These are phyloP conservation scores for Cyrtodaria siliqua DNA, from an alignment of 2,888 invertebrate species.

Conservation along the genomic window DNA sequence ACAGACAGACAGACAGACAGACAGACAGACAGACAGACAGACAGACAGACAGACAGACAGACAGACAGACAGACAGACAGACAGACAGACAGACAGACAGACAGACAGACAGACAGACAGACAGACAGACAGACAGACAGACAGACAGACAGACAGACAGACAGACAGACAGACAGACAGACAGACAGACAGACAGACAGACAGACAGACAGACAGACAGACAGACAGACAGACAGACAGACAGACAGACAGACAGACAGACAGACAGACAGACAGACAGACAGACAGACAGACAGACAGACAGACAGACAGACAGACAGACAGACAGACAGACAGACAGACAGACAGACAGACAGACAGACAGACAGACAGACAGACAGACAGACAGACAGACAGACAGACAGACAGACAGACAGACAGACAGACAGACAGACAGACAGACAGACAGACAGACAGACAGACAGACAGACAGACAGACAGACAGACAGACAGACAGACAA, in stretches of 20 bases:
- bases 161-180: conserved; percentile 42
- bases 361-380: conserved; percentile 21
- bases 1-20: conserved; percentile 36
- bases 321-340: conserved; percentile 35
- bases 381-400: conserved; percentile 34
- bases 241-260: conserved; percentile 28
- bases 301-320: conserved; percentile 35
- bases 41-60: conserved; percentile 21
- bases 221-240: conserved; percentile 23
- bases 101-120: conserved; percentile 17
- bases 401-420: conserved; percentile 28
- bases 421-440: conserved; percentile 38
- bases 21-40: conserved; percentile 30
- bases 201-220: conserved; percentile 27
- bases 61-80: conserved; percentile 41
- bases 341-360: conserved; percentile 37
- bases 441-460: conserved; percentile 46
- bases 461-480: conserved; percentile 33
- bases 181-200: conserved; percentile 46
- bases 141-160: conserved; percentile 29
- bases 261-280: conserved; percentile 29
- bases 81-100: conserved; percentile 25
- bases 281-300: conserved; percentile 30
- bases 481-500: no score
- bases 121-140: conserved; percentile 41